Evolutionary conservation across 2,888 invertebrate species (phyloP).

Genomic region (Anthrax anthrax): DNA sequence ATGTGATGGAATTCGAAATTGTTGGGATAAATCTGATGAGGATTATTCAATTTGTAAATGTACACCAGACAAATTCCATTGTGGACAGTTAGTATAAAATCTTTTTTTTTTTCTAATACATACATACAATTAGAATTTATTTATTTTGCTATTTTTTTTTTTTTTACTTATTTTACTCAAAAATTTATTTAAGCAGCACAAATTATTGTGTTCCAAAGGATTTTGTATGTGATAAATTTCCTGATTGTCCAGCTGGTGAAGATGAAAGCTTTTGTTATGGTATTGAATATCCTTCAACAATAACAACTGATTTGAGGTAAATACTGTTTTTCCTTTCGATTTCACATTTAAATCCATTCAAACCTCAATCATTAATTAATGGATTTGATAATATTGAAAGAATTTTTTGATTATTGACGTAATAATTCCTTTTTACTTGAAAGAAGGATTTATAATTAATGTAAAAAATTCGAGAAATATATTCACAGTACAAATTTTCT

Average conservation of each 20-base stretch:
- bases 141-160: too few species aligned
- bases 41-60: conserved; percentile 50
- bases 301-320: conserved; percentile 22
- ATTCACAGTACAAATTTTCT: too few species aligned
- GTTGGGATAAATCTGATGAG: conserved; percentile 65
- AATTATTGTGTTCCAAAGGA: conserved; percentile 53
- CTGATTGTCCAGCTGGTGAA: conserved; percentile 49
- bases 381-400: conserved; percentile 2
- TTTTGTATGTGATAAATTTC: conserved; percentile 59
- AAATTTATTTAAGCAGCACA: too few species aligned
- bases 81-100: conserved; percentile 36
- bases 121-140: neutral
- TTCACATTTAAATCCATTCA: too few species aligned
- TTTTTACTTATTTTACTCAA: too few species aligned
- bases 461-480: too few species aligned
- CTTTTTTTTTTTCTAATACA: neutral
- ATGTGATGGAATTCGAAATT: conserved; percentile 65
- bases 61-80: conserved; percentile 37
- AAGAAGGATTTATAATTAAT: too few species aligned
- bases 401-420: too few species aligned
- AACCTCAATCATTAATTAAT: neutral
- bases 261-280: conserved; percentile 55
- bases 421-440: too few species aligned
- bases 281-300: conserved; percentile 26
- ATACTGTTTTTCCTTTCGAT: conserved; percentile 2